Evolutionary conservation across 2,113 vertebrate species (phyloP), one percentile per base, ranked within the genome.

Genomic region (Jaculus jaculus): DNA sequence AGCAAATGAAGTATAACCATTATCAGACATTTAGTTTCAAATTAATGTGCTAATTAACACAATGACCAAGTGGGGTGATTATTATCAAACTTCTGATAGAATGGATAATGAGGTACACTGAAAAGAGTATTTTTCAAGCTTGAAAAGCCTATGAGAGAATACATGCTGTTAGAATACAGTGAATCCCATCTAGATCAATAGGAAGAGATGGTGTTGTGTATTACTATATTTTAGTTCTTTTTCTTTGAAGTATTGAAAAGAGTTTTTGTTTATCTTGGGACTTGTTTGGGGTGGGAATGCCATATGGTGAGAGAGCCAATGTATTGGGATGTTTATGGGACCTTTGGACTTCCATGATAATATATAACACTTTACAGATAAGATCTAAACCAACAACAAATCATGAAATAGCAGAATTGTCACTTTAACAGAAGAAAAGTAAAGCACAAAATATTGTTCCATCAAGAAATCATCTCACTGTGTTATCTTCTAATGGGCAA

Each of bases 11-110:
- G 65, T 71, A 10, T 72, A 80, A 92, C 39, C 20, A 79, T 12
- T 75, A 68, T 60, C 65, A 86, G 81, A 92, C 4, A 88, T 77
- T 89, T 89, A 23, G 10, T 65, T 94, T 87, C 71, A 91, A 84
- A 84, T 84, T 58, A 89, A 79, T 92, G 73, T 71, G 93, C 91
- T 95, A 86, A 81, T 88, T 30, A 90, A 47, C 9, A 73, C 61
- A 81, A 86, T 54, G 2, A 15, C 66, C 65, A 89, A 95, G 75
- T 65, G 54, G 26, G 0, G 15, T 92, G 37, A 86, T 92, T 79
- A 54, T 85, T 90, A 87, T 69, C 65, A 81, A 84, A 39, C 5
- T 73, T 34, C 18, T 5, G 11, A 71, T 79, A 8, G 8, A 42
- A 32, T 71, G 12, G 28, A 72, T 2, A 81, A 47, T 85, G 42